These are phyloP conservation scores for Zygogramma bicolorata DNA, from an alignment of 2,888 invertebrate genomes.

Conservation along the genomic window DNA sequence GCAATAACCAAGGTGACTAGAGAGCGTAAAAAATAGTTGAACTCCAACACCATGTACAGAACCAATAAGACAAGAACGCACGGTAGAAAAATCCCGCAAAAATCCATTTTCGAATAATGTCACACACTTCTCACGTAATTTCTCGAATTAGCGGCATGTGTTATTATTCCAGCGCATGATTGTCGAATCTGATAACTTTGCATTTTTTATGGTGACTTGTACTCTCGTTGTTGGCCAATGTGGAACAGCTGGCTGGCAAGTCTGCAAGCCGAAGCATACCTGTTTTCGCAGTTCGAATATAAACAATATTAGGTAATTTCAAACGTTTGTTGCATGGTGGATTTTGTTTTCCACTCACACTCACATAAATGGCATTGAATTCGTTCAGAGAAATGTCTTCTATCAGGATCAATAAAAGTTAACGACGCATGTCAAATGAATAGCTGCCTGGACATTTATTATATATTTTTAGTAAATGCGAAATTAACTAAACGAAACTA, in stretches of 20 bases:
- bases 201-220: background rate
- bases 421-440: background rate
- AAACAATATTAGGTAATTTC: background rate
- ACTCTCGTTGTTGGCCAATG: background rate
- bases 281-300: background rate
- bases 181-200: background rate
- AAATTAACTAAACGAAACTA: too few species aligned
- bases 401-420: background rate
- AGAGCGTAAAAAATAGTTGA: conserved; percentile 81
- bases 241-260: background rate
- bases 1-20: conserved; percentile 76
- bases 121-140: background rate
- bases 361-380: background rate
- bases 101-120: background rate
- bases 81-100: conserved; percentile 32
- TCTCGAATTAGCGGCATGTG: background rate
- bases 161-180: background rate
- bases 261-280: background rate
- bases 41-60: conserved; percentile 75
- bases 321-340: background rate
- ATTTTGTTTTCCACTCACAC: background rate
- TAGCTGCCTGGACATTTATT: background rate
- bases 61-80: conserved; percentile 63
- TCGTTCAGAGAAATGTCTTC: background rate
- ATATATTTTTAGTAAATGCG: background rate